Evolutionary conservation across 2,888 invertebrate species (phyloP), one percentile per base, ranked within the genome.

Genomic region (Luperina testacea): DNA sequence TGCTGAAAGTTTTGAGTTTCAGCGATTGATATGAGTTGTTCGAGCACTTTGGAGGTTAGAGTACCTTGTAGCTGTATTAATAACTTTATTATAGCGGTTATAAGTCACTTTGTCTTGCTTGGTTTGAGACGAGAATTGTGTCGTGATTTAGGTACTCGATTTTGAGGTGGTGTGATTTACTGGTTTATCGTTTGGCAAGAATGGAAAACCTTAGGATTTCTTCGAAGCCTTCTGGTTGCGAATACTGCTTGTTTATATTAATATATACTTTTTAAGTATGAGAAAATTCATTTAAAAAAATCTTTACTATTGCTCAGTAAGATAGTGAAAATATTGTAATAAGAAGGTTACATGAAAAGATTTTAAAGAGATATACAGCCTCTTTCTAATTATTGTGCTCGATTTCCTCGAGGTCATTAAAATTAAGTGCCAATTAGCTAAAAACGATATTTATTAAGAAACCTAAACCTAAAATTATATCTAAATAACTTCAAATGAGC

Each of bases 11-110:
- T 88, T 84, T 63, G 80, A 84, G 80, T 84, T 89, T 63, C 82
- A 78, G 68, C 83, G 81, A 89, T 89, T 89, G 90, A 88, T 89
- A 88, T 81, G 80, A 85, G 77, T 87, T 87, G 79, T 86, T 84
- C 53, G 27, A 72, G 70, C 42, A 86, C 69, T 89, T 84, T 32
- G n/a, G 77, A 70, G 76, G 83, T 67, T 68, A 17, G 59, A 27
- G 61, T 38, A 48, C 13, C 45, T 45, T 13, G 64, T 65, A 71
- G 57, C 65, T 77, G 67, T 78, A 48, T 78, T 75, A 78, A 78
- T 48, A 24, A 75, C 67, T 61, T 27, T 38, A 20, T 27, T 38
- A 57, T 48, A 59, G 17, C 20, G 64, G 27, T 57, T 67, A 15
- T 71, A 27, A 59, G 70, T 65, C 42, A 48, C 20, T 77, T 20